Conservation (phyloP, 2,888 invertebrate genomes). For the Caenorhabditis doughertyi region DNA sequence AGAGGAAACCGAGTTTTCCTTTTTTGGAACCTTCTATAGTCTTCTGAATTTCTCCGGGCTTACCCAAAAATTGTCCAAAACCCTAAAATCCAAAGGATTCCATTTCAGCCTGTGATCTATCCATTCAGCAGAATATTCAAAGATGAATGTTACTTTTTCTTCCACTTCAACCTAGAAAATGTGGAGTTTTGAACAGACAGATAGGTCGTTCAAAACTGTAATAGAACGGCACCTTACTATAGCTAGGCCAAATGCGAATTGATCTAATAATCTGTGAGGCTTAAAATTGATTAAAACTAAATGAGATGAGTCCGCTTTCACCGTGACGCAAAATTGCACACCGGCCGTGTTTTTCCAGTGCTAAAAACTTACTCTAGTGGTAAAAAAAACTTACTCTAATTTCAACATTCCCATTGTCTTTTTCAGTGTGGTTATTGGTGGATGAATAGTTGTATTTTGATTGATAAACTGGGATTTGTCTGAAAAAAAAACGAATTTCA, state of each 20-base stretch:
- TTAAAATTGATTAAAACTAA: too few relatives aligned
- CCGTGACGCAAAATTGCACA: too few relatives aligned
- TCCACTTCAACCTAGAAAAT: constrained; percentile 39
- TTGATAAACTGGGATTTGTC: constrained; percentile 34
- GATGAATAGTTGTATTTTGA: constrained; percentile 16
- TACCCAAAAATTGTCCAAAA: constrained; percentile 52
- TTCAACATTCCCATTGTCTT: constrained; percentile 46
- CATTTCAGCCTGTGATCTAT: constrained; percentile 45
- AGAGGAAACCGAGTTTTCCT: too few relatives aligned
- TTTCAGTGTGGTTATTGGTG: constrained; percentile 32
- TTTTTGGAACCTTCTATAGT: too few relatives aligned
- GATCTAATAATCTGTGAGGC: too few relatives aligned
- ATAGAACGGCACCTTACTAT: too few relatives aligned
- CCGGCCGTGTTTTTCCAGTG: too few relatives aligned
- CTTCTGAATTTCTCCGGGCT: too few relatives aligned
- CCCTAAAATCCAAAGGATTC: constrained; percentile 60
- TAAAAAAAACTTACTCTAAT: constrained; percentile 44
- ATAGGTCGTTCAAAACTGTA: too few relatives aligned
- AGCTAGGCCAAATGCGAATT: too few relatives aligned
- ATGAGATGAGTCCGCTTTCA: too few relatives aligned
- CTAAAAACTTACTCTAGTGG: not conserved
- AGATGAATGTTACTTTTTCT: constrained; percentile 55
- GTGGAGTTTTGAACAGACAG: not conserved
- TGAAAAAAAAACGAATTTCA: not conserved
- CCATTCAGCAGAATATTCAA: constrained; percentile 48